These are phyloP conservation scores for Bergia sp. DNA, from an alignment of 92 coral and sea anemone species.

Conservation along the genomic window DNA sequence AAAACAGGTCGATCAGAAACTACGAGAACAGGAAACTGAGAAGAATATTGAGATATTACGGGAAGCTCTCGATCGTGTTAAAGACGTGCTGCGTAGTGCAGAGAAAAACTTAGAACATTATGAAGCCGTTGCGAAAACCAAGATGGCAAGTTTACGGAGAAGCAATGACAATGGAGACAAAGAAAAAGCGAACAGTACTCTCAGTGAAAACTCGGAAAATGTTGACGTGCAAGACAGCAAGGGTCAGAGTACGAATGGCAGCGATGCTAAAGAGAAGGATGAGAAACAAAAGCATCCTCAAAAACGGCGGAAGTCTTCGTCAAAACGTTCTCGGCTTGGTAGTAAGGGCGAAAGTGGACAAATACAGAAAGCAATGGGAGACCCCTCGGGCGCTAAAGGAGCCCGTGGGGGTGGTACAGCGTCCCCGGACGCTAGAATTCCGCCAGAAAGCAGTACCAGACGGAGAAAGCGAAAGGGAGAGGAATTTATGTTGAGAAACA, in stretches of 20 bases:
- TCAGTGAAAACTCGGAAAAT: background rate
- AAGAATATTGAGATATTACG: conserved; percentile 30
- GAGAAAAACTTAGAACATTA: conserved; percentile 37
- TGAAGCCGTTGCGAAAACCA: conserved; percentile 24
- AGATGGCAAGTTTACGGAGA: conserved; percentile 21
- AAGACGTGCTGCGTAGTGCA: conserved; percentile 36
- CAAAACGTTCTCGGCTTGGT: conserved; percentile 9
- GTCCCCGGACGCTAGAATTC: background rate
- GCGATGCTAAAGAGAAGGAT: background rate
- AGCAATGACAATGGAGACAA: background rate
- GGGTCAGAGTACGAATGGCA: background rate
- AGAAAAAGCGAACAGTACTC: background rate
- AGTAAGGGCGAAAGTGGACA: conserved; percentile 25
- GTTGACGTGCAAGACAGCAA: background rate
- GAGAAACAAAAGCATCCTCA: conserved; percentile 4
- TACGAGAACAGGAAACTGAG: background rate
- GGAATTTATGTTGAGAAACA: background rate
- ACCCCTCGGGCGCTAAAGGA: conserved; percentile 32
- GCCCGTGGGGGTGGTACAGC: background rate
- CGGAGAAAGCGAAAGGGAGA: conserved; percentile 40
- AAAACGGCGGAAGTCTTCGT: background rate
- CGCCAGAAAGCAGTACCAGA: background rate
- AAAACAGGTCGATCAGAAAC: background rate
- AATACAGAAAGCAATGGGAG: background rate
- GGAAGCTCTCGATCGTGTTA: conserved; percentile 51